Conservation (phyloP, 2,113 vertebrate species). For the Rhagologus leucostigma region DNA sequence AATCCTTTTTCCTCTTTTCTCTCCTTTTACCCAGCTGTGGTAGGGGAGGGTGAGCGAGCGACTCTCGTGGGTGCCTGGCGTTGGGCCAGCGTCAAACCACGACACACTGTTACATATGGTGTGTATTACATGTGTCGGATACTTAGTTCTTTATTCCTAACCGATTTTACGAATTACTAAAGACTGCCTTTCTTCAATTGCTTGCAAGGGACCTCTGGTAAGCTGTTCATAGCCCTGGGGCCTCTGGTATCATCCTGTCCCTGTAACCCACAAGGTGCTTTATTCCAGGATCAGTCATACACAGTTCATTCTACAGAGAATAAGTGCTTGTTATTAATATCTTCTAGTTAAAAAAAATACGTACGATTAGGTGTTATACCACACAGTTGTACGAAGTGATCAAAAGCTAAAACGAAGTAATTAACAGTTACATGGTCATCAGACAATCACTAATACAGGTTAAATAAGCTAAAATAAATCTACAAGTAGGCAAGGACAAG, state of each 20-base stretch:
- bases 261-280: not conserved
- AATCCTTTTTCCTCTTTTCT: too few species aligned
- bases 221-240: not conserved
- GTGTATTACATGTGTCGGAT: not conserved
- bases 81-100: too few species aligned
- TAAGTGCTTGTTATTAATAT: not conserved
- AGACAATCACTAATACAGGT: not conserved
- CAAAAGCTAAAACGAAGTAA: not conserved
- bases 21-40: too few species aligned
- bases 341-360: not conserved
- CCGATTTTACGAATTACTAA: not conserved
- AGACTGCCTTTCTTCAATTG: not conserved
- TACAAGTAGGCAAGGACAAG: not conserved
- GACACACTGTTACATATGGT: not conserved
- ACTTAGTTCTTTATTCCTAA: not conserved
- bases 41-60: too few species aligned
- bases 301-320: not conserved
- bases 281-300: not conserved
- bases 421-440: not conserved
- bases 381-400: not conserved
- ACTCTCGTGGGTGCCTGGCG: too few species aligned
- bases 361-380: not conserved
- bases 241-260: not conserved
- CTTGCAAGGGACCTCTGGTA: not conserved
- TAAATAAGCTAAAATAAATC: not conserved